Conservation (phyloP, 1,140 invertebrate genomes). For the Caenorhabditis remanei region DNA sequence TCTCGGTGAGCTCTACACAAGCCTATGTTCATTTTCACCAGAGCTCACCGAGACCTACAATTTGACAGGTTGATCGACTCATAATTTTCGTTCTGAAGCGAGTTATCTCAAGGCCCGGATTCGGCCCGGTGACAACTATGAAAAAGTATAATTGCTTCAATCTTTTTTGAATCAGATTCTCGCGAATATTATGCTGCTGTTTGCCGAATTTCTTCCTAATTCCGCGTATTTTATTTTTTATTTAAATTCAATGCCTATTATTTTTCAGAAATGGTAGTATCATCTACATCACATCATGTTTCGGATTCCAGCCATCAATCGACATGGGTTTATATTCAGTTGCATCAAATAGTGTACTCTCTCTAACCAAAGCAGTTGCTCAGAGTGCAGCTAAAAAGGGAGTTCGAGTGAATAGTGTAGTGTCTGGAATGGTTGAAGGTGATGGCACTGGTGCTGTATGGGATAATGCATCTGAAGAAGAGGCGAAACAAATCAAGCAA, state of each 20-base stretch:
- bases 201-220: no score
- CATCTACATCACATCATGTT: conserved; percentile 22
- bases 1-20: no score
- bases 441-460: conserved; percentile 54
- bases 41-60: no score
- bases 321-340: conserved; percentile 59
- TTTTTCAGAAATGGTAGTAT: conserved; percentile 59
- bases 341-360: conserved; percentile 51
- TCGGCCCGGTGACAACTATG: no score
- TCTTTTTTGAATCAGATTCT: no score
- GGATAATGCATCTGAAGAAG: conserved; percentile 20
- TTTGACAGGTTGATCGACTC: no score
- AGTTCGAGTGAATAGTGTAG: conserved; percentile 59
- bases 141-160: no score
- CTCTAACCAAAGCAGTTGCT: conserved; percentile 47
- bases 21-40: no score
- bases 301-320: conserved; percentile 43
- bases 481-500: conserved; percentile 37
- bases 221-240: neutral
- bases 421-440: conserved; percentile 61
- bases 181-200: no score
- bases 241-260: neutral
- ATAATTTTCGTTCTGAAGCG: no score
- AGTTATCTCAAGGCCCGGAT: no score
- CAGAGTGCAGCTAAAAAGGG: conserved; percentile 47